A percentile compares a stretch with the other conserved stretches of the same genome.
phyloP scores from a whole-genome alignment of 64 coral and sea anemone species.

The Catalaphyllia jardinei region DNA sequence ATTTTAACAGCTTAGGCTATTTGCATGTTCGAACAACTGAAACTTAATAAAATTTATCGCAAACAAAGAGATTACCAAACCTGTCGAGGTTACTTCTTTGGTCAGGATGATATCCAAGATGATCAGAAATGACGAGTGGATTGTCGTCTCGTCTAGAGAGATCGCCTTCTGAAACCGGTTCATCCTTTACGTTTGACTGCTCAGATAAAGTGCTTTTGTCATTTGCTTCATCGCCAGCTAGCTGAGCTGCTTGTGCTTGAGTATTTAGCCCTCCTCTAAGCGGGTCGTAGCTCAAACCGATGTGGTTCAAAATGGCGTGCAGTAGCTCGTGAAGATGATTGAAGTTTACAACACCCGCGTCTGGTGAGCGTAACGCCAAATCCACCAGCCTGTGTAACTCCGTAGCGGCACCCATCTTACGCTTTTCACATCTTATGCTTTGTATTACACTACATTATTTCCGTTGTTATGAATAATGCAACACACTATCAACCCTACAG shows the following conservation, averaged over 20 bases:
- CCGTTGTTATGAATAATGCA: constrained; percentile 20
- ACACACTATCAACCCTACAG: background rate
- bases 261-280: constrained; percentile 25
- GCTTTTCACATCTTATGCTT: constrained; percentile 17
- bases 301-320: constrained; percentile 84
- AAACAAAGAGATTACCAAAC: constrained; percentile 32
- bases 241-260: background rate
- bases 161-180: background rate
- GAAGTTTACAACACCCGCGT: constrained; percentile 84
- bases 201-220: background rate
- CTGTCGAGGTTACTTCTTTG: background rate
- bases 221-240: background rate
- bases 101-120: background rate
- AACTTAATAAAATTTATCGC: constrained; percentile 13
- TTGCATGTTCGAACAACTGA: constrained; percentile 32
- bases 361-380: constrained; percentile 70
- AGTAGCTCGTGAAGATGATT: constrained; percentile 79
- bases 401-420: constrained; percentile 51
- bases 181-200: background rate
- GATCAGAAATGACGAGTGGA: background rate
- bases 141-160: background rate
- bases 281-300: constrained; percentile 45
- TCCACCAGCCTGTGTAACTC: constrained; percentile 75
- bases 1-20: constrained; percentile 8
- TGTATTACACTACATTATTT: background rate